Evolutionary conservation across 2,888 invertebrate genomes (phyloP).

Genomic region (Hemaris fuciformis): DNA sequence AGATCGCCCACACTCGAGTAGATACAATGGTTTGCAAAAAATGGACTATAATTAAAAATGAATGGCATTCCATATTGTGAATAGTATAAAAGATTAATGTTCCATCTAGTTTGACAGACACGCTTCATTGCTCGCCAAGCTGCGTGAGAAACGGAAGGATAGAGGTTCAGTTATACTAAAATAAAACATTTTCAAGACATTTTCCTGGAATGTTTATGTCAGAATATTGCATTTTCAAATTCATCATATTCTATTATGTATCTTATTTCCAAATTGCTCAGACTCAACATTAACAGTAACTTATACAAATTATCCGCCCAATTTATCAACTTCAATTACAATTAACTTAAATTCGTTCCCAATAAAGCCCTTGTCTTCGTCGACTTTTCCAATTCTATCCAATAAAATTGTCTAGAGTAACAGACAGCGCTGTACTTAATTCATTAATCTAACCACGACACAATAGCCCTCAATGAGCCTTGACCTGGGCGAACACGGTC

Average conservation of each 20-base stretch:
- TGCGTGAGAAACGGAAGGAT: too few species aligned
- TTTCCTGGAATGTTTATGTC: too few species aligned
- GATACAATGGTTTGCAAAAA: background rate
- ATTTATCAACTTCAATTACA: background rate
- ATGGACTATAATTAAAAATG: background rate
- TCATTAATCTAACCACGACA: background rate
- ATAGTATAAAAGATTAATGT: background rate
- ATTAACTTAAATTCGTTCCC: background rate
- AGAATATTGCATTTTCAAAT: too few species aligned
- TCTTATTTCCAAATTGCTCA: too few species aligned
- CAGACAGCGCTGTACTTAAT: background rate
- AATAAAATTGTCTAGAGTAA: background rate
- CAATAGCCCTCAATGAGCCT: slow-evolving; percentile 4
- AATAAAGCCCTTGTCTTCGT: background rate
- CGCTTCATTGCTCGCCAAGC: too few species aligned
- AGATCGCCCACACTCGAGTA: background rate
- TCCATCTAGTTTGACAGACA: too few species aligned
- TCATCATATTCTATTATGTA: too few species aligned
- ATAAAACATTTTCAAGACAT: too few species aligned
- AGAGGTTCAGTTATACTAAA: too few species aligned
- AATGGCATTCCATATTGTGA: background rate
- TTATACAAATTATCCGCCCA: background rate
- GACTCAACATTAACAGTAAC: too few species aligned
- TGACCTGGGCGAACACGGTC: background rate
- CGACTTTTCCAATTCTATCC: background rate